Percentiles rank a stretch among this genome's conserved stretches.
Evolutionary conservation across 2,113 vertebrate genomes (phyloP).

Genomic region (Grantiella picta): DNA sequence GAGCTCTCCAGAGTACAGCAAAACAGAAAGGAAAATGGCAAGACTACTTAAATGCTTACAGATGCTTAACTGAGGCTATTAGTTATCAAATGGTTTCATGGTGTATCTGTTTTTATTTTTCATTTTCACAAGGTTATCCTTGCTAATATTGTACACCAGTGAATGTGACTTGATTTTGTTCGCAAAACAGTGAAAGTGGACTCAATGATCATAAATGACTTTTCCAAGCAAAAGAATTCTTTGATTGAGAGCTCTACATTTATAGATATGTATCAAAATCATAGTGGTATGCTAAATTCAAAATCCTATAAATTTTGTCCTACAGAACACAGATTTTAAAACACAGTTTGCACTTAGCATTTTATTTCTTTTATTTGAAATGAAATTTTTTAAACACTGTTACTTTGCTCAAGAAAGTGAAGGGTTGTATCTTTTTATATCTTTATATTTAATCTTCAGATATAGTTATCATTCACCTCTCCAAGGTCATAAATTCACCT

Average conservation of each 20-base stretch:
- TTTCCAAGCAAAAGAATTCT: not conserved
- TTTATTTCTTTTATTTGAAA: not conserved
- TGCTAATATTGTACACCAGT: not conserved
- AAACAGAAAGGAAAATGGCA: not conserved
- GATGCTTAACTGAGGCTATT: not conserved
- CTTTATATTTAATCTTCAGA: not conserved
- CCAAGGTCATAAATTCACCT: not conserved
- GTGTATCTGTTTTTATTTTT: not conserved
- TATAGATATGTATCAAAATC: not conserved
- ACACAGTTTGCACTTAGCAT: not conserved
- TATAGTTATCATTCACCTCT: not conserved
- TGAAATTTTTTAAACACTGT: not conserved
- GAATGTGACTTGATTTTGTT: not conserved
- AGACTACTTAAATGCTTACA: not conserved
- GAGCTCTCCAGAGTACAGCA: not conserved
- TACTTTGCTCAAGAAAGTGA: not conserved
- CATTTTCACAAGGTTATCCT: not conserved
- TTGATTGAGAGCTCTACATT: not conserved
- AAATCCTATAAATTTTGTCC: not conserved
- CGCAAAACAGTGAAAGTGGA: not conserved
- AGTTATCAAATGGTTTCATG: not conserved
- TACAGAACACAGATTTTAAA: not conserved
- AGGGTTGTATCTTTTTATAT: not conserved
- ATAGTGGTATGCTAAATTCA: not conserved
- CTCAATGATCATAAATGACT: not conserved